Percentiles rank a stretch among this genome's conserved stretches.
Evolutionary conservation across 2,888 invertebrate genomes (phyloP).

Genomic region (Fragum sueziense): DNA sequence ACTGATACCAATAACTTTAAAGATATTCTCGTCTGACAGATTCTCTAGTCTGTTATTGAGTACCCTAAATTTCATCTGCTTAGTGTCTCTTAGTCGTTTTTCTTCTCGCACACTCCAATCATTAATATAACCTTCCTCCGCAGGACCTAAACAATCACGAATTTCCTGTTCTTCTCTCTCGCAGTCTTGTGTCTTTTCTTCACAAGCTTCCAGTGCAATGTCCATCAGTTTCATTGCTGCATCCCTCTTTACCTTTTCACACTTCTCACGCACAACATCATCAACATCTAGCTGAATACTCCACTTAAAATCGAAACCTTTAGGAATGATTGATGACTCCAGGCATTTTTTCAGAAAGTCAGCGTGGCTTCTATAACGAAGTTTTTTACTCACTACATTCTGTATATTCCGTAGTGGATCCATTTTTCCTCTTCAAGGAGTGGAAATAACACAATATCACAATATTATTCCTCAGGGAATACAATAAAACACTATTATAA

Average conservation of each 20-base stretch:
- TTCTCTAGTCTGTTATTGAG: no score
- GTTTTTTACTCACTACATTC: not conserved
- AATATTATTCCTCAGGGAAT: no score
- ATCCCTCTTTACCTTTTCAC: not conserved
- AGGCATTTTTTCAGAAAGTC: not conserved
- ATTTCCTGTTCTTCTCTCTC: not conserved
- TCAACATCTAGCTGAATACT: conserved; percentile 1
- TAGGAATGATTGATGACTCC: not conserved
- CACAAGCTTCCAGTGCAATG: not conserved
- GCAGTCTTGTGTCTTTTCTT: not conserved
- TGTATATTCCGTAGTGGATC: conserved; percentile 1
- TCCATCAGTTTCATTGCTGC: not conserved
- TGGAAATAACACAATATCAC: not conserved
- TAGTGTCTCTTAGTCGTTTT: no score
- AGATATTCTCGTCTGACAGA: no score
- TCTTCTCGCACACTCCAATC: no score
- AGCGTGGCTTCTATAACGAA: conserved; percentile 2
- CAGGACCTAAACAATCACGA: no score
- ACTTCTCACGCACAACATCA: not conserved
- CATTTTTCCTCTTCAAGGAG: not conserved
- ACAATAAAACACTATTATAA: no score
- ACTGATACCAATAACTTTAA: no score
- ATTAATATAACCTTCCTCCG: no score
- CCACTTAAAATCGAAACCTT: conserved; percentile 3
- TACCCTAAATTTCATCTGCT: no score